Percentiles rank a stretch among this genome's conserved stretches.
phyloP scores from a whole-genome alignment of 2,113 vertebrate species.

The Fregata magnificens region DNA sequence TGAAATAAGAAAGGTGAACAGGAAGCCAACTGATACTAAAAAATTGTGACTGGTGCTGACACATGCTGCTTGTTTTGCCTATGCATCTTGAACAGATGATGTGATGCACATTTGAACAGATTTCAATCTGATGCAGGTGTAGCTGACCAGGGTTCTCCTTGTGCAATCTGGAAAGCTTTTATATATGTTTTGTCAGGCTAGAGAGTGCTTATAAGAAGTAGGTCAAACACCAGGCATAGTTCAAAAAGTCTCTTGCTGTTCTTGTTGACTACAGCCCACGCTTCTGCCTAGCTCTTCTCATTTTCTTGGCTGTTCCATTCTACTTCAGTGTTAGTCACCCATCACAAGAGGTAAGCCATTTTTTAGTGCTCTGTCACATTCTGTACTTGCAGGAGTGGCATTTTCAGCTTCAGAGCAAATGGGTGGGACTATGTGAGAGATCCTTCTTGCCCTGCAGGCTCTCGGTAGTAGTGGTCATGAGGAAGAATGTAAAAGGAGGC shows the following conservation, averaged over 20 bases:
- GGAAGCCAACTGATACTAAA: neutral
- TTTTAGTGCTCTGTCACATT: constrained; percentile 25
- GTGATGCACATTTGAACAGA: neutral
- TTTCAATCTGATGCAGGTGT: neutral
- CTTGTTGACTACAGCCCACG: constrained; percentile 59
- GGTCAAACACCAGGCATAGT: constrained; percentile 54
- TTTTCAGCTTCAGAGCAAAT: constrained; percentile 6
- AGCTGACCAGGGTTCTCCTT: neutral
- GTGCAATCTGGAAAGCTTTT: constrained; percentile 19
- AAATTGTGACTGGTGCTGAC: neutral
- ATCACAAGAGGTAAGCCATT: constrained; percentile 35
- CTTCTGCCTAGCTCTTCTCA: constrained; percentile 37
- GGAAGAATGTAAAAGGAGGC: neutral
- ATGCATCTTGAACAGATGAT: neutral
- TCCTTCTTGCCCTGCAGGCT: neutral
- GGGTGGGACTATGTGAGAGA: neutral
- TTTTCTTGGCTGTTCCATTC: constrained; percentile 37
- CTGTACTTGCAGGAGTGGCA: neutral
- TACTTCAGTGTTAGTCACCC: constrained; percentile 51
- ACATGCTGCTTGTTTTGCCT: neutral
- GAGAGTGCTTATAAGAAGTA: constrained; percentile 23
- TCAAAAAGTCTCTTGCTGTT: constrained; percentile 55
- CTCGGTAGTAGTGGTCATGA: neutral
- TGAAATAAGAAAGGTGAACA: neutral
- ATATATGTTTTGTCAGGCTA: constrained; percentile 2